Conservation (phyloP, 2,113 vertebrate species). For the Genyomyrus donnyi region DNA sequence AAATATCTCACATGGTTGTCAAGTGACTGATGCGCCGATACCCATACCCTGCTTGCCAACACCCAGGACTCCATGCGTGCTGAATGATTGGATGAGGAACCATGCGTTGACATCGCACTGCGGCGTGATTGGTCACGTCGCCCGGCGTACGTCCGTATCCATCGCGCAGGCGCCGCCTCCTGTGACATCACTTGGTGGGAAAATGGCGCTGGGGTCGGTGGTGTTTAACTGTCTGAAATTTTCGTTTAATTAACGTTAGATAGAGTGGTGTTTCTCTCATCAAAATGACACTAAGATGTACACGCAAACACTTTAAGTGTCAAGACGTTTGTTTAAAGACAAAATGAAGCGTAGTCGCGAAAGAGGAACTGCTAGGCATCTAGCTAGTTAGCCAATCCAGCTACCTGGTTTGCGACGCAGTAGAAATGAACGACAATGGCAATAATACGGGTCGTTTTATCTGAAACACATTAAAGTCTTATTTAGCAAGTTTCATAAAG, state of each 20-base stretch:
- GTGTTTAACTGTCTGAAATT: constrained; percentile 44
- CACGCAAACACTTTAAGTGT: constrained; percentile 29
- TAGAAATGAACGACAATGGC: not conserved
- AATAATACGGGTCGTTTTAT: not conserved
- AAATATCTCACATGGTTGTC: constrained; percentile 35
- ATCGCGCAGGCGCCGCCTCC: constrained; percentile 35
- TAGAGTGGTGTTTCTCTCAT: not conserved
- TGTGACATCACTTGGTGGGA: constrained; percentile 42
- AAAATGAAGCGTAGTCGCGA: constrained; percentile 22
- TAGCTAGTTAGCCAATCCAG: constrained; percentile 45
- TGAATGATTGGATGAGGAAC: constrained; percentile 33
- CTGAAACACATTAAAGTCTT: not conserved
- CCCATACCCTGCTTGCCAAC: constrained; percentile 4
- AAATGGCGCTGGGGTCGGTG: constrained; percentile 61
- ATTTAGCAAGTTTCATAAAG: not conserved
- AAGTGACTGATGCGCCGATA: constrained; percentile 21
- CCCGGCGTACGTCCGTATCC: constrained; percentile 25
- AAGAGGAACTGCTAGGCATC: not conserved
- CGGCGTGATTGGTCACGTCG: constrained; percentile 35
- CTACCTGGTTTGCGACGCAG: constrained; percentile 29
- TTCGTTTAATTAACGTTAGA: constrained; percentile 26
- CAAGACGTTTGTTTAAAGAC: constrained; percentile 33
- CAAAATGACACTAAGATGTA: constrained; percentile 2
- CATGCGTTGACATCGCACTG: not conserved
- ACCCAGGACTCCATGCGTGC: not conserved